Base-by-base conservation (phyloP, 2,113 vertebrate genomes). In the Xiphophorus hellerii region DNA sequence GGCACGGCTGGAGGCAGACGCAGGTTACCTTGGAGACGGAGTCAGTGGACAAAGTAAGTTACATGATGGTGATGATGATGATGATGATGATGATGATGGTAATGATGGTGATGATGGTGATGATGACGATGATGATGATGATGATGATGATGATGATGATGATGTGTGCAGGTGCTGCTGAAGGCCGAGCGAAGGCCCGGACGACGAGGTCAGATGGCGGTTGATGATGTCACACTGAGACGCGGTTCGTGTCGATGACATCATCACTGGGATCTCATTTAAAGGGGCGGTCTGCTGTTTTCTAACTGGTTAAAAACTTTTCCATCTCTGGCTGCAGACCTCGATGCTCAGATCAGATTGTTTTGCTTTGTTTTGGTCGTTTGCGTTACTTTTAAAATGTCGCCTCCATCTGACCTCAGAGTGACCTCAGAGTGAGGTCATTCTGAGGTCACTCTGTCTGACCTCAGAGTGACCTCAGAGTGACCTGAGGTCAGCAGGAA, bases 1-100 rank as follows among this genome's bases (percentile, higher is more conserved):
- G 96, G 69, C 94, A 92, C 0, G 95, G 95, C 63, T 98, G 97
- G 97, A 96, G 96, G 79, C 93, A 92, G 13, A 96, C 96, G 0
- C 94, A 94, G 75, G 87, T 98, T 72, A 95, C 94, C 12, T 31
- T 98, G 83, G 90, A n/a, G 27, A 94, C 92, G 1, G 63, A 54
- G 0, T 93, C 93, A 73, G 51, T 96, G 87, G 95, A 94, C 88
- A 95, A 91, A 37, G 97, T 97, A 81, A 97, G 95, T 71, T 13
- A 33, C 37, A 37, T 64, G 0, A 29, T 37, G 42, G 25, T 30
- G 44, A 22, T 11, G 71, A 30, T 48, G 28, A 39, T 33, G 0
- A 1, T 6, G 33, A 33, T 33, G 33, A 33, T 3, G 2, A 4
- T 31, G 27, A 51, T 25, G 39, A n/a, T 29, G 14, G 22, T 1